Conservation (phyloP, 1,140 invertebrate genomes). For the Aplysia californica region DNA sequence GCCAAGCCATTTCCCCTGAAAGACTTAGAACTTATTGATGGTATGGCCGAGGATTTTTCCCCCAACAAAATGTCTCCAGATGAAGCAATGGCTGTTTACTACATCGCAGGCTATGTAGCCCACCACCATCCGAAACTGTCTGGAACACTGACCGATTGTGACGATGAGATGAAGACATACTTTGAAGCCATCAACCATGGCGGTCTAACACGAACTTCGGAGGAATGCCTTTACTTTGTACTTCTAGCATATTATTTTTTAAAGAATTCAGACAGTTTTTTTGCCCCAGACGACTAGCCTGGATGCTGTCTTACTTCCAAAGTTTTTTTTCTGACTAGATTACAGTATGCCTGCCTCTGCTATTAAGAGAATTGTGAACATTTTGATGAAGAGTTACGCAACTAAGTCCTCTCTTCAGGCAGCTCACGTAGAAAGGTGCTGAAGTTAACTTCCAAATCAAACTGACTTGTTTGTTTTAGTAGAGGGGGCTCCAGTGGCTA, state of each 20-base stretch:
- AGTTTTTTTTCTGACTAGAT: not conserved
- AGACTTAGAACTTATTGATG: not conserved
- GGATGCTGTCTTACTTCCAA: not conserved
- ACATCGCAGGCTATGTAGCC: not conserved
- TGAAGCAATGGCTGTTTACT: not conserved
- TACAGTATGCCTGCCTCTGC: not conserved
- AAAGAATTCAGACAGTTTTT: not conserved
- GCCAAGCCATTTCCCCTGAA: not conserved
- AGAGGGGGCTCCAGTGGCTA: too few relatives aligned
- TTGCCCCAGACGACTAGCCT: not conserved
- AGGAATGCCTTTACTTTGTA: not conserved
- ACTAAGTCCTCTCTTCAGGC: too few relatives aligned
- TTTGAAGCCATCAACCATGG: not conserved
- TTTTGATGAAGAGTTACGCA: not conserved
- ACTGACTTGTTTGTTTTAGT: too few relatives aligned
- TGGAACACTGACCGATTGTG: not conserved
- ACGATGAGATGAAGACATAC: not conserved
- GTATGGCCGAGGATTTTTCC: not conserved
- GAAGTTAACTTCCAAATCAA: too few relatives aligned
- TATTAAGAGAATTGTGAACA: not conserved
- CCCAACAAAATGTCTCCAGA: not conserved
- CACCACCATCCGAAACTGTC: not conserved
- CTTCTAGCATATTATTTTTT: not conserved
- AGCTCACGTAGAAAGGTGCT: too few relatives aligned
- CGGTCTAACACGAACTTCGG: not conserved